Evolutionary conservation across 2,797 vertebrate genomes (phyloP), one percentile per base, ranked within the genome.

Genomic region (Tapera naevia): DNA sequence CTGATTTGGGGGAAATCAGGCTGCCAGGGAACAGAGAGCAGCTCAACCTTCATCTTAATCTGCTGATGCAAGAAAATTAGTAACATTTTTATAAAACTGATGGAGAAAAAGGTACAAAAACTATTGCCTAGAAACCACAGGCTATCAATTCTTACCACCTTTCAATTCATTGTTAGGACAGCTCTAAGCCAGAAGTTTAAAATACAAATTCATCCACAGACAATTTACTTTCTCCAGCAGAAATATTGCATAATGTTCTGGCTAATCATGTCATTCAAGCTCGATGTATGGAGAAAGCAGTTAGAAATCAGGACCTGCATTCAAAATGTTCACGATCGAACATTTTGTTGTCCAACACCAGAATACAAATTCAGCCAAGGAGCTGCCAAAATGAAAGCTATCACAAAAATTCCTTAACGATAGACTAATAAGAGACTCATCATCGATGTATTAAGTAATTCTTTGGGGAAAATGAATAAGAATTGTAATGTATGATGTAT

Each of bases 401-500:
- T 50, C 62, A 61, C 67, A 95, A 80, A 67, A 89, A 97, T 96
- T 96, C 95, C 94, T 87, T 46, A 50, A 54, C 67, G 82, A 83
- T 61, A 67, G 37, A 53, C 91, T 89, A 95, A 95, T 53, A 66
- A 32, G 72, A 89, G 89, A 71, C 33, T 86, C 79, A 78, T 78
- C 88, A 94, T 67, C 61, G 8, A 95, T 70, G 57, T 3, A 96
- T 91, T 87, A 76, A 91, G 72, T 65, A 95, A 94, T 86, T 95
- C 95, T 80, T 86, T 8, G 6, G 91, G 94, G 93, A 94, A 83
- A 39, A 33, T 33, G 72, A 91, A 61, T 61, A 86, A 65, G 50
- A 66, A 80, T 13, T 86, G 75, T 72, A 91, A 46, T 5, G 27
- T 39, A 21, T 91, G 84, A 91, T 67, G 65, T 74, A 72, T 65